These are phyloP conservation scores for Bombus superbus DNA, from an alignment of 1,140 invertebrate genomes.

Conservation along the genomic window DNA sequence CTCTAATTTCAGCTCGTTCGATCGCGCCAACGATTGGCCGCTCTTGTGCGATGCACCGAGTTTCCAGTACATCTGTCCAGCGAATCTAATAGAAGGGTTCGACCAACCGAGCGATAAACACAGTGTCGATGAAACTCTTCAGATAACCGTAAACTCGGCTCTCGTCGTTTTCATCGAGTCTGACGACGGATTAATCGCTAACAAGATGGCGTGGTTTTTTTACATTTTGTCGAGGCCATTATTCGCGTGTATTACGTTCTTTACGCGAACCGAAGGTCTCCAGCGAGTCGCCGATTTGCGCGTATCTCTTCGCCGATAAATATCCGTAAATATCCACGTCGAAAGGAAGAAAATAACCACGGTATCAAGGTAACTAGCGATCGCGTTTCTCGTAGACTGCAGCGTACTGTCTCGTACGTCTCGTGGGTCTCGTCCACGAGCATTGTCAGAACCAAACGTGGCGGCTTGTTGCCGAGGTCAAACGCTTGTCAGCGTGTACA, in stretches of 20 bases:
- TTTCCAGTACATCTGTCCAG: not conserved
- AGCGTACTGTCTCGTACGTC: not conserved
- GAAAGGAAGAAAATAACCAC: not conserved
- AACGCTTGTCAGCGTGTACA: conserved; percentile 13
- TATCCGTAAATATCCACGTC: too few relatives aligned
- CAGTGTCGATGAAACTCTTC: not conserved
- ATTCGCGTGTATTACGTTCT: not conserved
- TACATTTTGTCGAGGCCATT: not conserved
- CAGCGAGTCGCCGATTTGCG: not conserved
- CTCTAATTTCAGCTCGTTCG: not conserved
- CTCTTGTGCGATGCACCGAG: not conserved
- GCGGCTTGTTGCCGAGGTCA: not conserved
- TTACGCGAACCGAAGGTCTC: not conserved
- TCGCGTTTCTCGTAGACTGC: not conserved
- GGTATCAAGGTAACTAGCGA: conserved; percentile 1
- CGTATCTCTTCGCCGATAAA: too few relatives aligned
- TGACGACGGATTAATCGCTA: not conserved
- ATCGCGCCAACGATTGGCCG: not conserved
- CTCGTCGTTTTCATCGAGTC: not conserved
- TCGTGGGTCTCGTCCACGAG: conserved; percentile 20
- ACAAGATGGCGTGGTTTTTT: not conserved
- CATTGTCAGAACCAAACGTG: conserved; percentile 22
- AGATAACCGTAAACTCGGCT: not conserved
- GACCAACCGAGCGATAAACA: not conserved
- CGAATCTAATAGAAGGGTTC: not conserved